Conservation (phyloP, 2,888 invertebrate species). For the Dastarcus helophoroides region DNA sequence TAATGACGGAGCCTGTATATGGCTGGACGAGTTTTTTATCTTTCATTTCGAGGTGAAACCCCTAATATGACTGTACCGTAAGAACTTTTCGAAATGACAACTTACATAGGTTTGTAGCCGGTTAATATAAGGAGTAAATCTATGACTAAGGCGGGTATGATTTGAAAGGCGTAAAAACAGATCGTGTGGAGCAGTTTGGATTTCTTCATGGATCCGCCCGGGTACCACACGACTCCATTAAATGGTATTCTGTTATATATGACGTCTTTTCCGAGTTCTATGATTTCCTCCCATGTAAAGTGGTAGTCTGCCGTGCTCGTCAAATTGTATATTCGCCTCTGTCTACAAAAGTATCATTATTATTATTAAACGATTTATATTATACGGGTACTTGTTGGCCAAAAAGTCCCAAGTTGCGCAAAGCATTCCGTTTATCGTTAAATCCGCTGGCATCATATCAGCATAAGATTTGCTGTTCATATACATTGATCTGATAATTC, state of each 20-base stretch:
- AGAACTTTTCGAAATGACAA: no score
- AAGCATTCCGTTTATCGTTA: slow-evolving; percentile 67
- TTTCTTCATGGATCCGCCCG: slow-evolving; percentile 77
- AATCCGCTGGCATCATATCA: slow-evolving; percentile 67
- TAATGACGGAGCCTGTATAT: no score
- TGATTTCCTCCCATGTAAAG: slow-evolving; percentile 81
- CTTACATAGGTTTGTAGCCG: slow-evolving; percentile 82
- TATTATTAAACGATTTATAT: no score
- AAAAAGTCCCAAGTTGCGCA: slow-evolving; percentile 55
- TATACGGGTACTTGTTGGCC: no score
- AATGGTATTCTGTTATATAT: slow-evolving; percentile 68
- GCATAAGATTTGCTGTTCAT: slow-evolving; percentile 50
- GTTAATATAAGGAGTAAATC: slow-evolving; percentile 67
- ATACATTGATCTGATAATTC: slow-evolving; percentile 75
- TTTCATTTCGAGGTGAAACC: no score
- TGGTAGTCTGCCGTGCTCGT: slow-evolving; percentile 69
- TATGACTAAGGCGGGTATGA: slow-evolving; percentile 77
- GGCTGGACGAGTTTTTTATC: no score
- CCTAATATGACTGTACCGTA: no score
- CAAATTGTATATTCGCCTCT: slow-evolving; percentile 52
- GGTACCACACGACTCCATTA: slow-evolving; percentile 72
- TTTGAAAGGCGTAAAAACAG: slow-evolving; percentile 77
- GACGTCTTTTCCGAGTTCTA: slow-evolving; percentile 65
- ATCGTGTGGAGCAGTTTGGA: slow-evolving; percentile 66
- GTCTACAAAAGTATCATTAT: slow-evolving; percentile 32